Evolutionary conservation across 2,113 vertebrate genomes (phyloP).

Genomic region (Acrocephalus arundinaceus): DNA sequence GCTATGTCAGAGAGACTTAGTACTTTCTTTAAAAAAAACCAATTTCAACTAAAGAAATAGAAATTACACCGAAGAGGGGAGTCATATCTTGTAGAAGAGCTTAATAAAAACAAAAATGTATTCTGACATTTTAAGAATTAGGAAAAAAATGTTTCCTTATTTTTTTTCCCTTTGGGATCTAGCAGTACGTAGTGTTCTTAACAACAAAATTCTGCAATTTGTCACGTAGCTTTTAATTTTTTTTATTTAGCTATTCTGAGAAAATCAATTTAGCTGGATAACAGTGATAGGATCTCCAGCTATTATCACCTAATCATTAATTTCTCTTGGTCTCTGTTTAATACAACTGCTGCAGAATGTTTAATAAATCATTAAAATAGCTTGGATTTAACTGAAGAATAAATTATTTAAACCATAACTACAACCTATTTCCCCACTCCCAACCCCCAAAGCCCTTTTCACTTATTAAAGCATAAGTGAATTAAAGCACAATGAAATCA

Average conservation of each 20-base stretch:
- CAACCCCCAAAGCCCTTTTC: not conserved
- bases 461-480: constrained; percentile 4
- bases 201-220: not conserved
- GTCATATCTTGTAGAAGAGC: not conserved
- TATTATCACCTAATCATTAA: constrained; percentile 23
- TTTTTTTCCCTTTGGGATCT: not conserved
- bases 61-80: not conserved
- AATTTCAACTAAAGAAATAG: not conserved
- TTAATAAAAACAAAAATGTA: not conserved
- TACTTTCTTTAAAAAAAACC: not conserved
- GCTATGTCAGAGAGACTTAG: not conserved
- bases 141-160: rapidly evolving
- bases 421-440: not conserved
- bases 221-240: not conserved
- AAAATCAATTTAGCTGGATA: constrained; percentile 26
- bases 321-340: constrained; percentile 23
- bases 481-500: constrained; percentile 4
- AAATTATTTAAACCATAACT: constrained; percentile 35
- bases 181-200: not conserved
- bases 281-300: not conserved
- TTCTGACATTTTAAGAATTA: not conserved
- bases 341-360: not conserved
- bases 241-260: constrained; percentile 13
- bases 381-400: constrained; percentile 25
- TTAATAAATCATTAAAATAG: constrained; percentile 56